Conservation (phyloP, 2,797 vertebrate genomes). For the Antrozous pallidus region DNA sequence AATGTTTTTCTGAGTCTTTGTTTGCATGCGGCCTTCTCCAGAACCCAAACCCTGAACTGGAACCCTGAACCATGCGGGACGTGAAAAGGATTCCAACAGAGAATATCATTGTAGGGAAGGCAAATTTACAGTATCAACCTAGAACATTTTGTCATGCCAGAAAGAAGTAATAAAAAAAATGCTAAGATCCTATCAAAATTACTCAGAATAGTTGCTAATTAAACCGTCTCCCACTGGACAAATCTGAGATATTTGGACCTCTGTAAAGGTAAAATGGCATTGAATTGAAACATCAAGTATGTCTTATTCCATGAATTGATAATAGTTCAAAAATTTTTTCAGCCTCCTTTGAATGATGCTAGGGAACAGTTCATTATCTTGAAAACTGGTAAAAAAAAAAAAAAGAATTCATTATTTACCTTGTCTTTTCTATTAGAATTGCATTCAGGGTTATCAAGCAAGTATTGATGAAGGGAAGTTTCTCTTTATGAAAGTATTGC, state of each 20-base stretch:
- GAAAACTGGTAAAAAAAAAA: background rate
- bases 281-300: background rate
- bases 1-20: no score
- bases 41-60: no score
- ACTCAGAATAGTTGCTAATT: background rate
- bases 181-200: background rate
- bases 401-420: background rate
- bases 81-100: no score
- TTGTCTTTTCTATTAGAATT: background rate
- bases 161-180: background rate
- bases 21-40: no score
- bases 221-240: background rate
- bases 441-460: background rate
- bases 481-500: background rate
- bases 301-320: background rate
- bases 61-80: no score
- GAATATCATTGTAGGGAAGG: background rate
- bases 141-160: background rate
- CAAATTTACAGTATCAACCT: background rate
- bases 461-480: background rate
- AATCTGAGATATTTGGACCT: background rate
- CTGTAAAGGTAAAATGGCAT: background rate
- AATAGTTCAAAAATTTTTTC: background rate
- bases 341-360: background rate
- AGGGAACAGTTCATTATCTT: background rate